A percentile compares a stretch with the other conserved stretches of the same genome.
Conservation (phyloP, 2,888 invertebrate genomes). For the Aromia moschata region DNA sequence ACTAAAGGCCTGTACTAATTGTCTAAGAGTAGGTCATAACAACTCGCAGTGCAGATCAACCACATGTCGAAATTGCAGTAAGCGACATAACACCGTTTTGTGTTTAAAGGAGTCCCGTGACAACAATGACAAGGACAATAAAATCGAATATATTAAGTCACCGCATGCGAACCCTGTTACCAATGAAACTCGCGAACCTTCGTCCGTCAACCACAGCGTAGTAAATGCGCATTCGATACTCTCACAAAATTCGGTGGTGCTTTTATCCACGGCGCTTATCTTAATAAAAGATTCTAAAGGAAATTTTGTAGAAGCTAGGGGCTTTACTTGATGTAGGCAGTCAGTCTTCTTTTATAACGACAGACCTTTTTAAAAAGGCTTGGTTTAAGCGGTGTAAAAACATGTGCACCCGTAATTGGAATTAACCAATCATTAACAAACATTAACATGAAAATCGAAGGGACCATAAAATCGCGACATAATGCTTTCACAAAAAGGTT, state of each 20-base stretch:
- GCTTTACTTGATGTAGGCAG: slow-evolving; percentile 18
- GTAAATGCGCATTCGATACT: too few species aligned
- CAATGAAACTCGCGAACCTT: neutral
- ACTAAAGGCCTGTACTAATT: slow-evolving; percentile 6
- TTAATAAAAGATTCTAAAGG: slow-evolving; percentile 3
- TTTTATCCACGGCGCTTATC: slow-evolving; percentile 16
- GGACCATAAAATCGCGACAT: too few species aligned
- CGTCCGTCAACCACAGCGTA: too few species aligned
- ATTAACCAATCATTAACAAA: slow-evolving; percentile 7
- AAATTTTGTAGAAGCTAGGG: slow-evolving; percentile 4
- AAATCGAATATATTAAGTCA: too few species aligned
- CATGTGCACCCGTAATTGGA: too few species aligned
- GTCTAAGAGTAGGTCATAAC: slow-evolving; percentile 5
- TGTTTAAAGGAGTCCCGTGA: neutral
- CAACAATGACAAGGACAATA: too few species aligned
- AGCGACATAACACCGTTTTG: slow-evolving; percentile 1
- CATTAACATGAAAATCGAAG: neutral
- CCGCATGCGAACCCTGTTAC: too few species aligned
- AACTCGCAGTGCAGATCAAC: neutral
- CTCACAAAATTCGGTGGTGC: slow-evolving; percentile 7
- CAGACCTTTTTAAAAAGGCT: too few species aligned
- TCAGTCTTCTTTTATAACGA: slow-evolving; percentile 22
- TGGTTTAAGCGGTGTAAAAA: too few species aligned
- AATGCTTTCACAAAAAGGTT: too few species aligned
- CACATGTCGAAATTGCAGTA: slow-evolving; percentile 5